Evolutionary conservation across 2,888 invertebrate genomes (phyloP).

Genomic region (Habroteleia sp.): DNA sequence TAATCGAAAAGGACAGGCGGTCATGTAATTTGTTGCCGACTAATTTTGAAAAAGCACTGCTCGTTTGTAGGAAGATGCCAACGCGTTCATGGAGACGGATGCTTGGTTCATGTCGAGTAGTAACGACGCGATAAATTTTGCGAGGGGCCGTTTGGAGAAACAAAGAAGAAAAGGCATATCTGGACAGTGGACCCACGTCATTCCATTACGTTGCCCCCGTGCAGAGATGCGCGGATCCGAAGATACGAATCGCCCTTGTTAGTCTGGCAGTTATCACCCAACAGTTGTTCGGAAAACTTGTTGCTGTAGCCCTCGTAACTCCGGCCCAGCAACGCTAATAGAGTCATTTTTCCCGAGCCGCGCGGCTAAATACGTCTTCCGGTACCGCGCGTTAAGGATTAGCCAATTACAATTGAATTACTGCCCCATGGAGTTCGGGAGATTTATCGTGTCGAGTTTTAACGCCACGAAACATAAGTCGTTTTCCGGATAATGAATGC

Average conservation of each 20-base stretch:
- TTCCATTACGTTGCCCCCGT: constrained; percentile 48
- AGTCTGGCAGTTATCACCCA: constrained; percentile 76
- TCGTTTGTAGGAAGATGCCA: constrained; percentile 59
- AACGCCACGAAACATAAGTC: constrained; percentile 56
- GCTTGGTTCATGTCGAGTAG: constrained; percentile 68
- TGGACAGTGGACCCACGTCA: constrained; percentile 15
- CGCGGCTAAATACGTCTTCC: constrained; percentile 71
- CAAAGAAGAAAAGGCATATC: constrained; percentile 31
- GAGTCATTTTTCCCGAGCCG: constrained; percentile 79
- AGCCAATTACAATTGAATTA: constrained; percentile 81
- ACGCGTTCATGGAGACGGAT: constrained; percentile 69
- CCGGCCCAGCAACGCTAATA: constrained; percentile 73
- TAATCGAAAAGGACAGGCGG: constrained; percentile 26
- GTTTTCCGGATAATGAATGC: constrained; percentile 58
- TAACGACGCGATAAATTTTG: constrained; percentile 76
- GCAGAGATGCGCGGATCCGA: constrained; percentile 37
- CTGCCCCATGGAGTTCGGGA: constrained; percentile 64
- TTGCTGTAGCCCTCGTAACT: constrained; percentile 71
- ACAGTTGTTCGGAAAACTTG: constrained; percentile 75
- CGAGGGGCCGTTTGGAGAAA: constrained; percentile 17
- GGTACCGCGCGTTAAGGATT: constrained; percentile 75
- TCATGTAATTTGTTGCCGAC: constrained; percentile 31
- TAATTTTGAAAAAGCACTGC: constrained; percentile 59
- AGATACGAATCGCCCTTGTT: constrained; percentile 79
- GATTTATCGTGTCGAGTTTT: constrained; percentile 66